Base-by-base conservation (phyloP, 2,888 invertebrate genomes). In the Eilema caniola region DNA sequence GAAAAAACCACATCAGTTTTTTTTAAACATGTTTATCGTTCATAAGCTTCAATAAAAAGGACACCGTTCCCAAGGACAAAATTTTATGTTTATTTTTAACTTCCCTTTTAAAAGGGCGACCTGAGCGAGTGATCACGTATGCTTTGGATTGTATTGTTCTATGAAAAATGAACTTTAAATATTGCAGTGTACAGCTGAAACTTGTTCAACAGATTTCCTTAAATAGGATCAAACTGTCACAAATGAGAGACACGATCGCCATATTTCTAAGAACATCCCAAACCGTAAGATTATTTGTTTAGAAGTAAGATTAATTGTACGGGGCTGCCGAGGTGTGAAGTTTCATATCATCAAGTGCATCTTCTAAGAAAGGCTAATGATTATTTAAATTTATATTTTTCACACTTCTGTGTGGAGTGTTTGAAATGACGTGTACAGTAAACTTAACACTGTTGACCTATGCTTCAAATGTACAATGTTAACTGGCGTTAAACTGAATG, bases 11-110 rank as follows among this genome's bases (percentile, higher is more conserved):
- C 82, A 84, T 85, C 87, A 86, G 79, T 84, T 81, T 88, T 88
- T 86, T 86, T 60, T 79, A 81, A 86, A 86, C 84, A 82, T 86
- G 83, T 89, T 91, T 88, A 90, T 89, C 90, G 86, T 86, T 78
- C 85, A 84, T 84, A 84, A 82, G 83, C 72, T 74, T 74, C 56
- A 73, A 72, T 82, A 77, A 86, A 85, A 88, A 88, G 89, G 87
- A 89, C 77, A 74, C 63, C 71, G 88, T 93, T 93, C 92, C 91
- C 93, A 93, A 89, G 91, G 88, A 85, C 89, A 90, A 92, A 89
- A 92, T 85, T 91, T 88, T 88, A 85, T 90, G 65, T 33, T 56
- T 60, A 89, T 89, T 88, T 87, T 81, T 83, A 81, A 83, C 80
- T 76, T 79, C 77, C 85, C 81, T 83, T 84, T 83, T 78, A 86